Evolutionary conservation across 2,888 invertebrate genomes (phyloP), one percentile per base, ranked within the genome.

Genomic region (Plusia festucae): DNA sequence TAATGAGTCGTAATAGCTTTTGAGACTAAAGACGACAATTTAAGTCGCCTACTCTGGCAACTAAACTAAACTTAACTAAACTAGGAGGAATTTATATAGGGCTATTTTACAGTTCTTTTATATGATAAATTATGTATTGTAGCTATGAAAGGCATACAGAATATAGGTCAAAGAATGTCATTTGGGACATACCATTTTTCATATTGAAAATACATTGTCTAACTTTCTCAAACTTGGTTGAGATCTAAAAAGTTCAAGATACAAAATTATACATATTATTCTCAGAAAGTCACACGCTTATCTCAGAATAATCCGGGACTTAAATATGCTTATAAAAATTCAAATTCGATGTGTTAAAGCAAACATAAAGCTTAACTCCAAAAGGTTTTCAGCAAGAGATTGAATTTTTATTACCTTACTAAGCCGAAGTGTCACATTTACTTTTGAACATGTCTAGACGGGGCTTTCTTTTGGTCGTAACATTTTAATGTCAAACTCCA

Each of bases 331-430:
- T 46, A 30, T 11, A 54, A 34, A 46, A 16, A 53, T 53, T 20
- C 54, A n/a, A 55, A 55, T 32, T 49, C 15, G 0, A 30, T 34
- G 24, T 34, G 67, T 40, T 57, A 60, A 63, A 32, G 60, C 15
- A 51, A 74, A 62, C 59, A 74, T 34, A 57, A 62, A 53, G 34
- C 61, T 57, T 57, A 69, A 59, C 49, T 66, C 9, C n/a, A 16
- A 52, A 57, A 57, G 40, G 57, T 70, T 53, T 57, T 32, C 16
- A 49, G 51, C 53, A 53, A 58, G 13, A 56, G 13, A 61, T 56
- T 49, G 57, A 49, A 44, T 57, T 63, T 61, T 58, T 64, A 30
- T 60, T 49, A 53, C 16, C 59, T 55, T 27, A 52, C 34, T 6
- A 8, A 55, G 30, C 24, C 9, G 13, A 55, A 30, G n/a, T 34